Conservation (phyloP, 2,113 vertebrate species). For the Ammospiza caudacuta region DNA sequence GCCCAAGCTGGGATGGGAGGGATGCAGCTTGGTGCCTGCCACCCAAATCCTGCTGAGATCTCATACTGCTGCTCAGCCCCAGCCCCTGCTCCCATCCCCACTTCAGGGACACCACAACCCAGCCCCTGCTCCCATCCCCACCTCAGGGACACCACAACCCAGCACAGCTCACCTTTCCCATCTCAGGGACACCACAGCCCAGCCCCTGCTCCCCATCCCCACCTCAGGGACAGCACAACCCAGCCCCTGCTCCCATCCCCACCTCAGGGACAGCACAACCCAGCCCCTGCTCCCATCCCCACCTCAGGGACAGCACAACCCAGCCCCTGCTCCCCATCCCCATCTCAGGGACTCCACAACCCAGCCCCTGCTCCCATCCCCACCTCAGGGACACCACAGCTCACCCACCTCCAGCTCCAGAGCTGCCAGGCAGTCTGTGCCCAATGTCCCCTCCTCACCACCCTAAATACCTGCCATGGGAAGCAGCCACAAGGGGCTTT, state of each 20-base stretch:
- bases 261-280: neutral
- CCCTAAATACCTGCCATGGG: neutral
- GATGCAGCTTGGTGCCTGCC: neutral
- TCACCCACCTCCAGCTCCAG: neutral
- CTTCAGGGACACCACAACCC: neutral
- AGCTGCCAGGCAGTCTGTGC: neutral
- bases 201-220: neutral
- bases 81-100: neutral
- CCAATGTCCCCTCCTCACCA: fast-evolving
- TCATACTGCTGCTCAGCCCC: fast-evolving
- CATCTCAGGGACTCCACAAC: too few relatives aligned
- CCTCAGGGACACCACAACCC: neutral
- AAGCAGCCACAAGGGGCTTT: conserved; percentile 13
- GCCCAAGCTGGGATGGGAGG: neutral
- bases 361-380: neutral
- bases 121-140: too few relatives aligned
- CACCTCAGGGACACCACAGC: neutral
- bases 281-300: neutral
- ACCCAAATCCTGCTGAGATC: neutral
- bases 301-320: neutral
- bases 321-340: neutral
- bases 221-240: neutral
- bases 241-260: neutral
- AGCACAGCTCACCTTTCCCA: fast-evolving
- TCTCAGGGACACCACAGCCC: too few relatives aligned